Evolutionary conservation across 1,140 invertebrate genomes (phyloP), one percentile per base, ranked within the genome.

Genomic region (Microplitis demolitor): DNA sequence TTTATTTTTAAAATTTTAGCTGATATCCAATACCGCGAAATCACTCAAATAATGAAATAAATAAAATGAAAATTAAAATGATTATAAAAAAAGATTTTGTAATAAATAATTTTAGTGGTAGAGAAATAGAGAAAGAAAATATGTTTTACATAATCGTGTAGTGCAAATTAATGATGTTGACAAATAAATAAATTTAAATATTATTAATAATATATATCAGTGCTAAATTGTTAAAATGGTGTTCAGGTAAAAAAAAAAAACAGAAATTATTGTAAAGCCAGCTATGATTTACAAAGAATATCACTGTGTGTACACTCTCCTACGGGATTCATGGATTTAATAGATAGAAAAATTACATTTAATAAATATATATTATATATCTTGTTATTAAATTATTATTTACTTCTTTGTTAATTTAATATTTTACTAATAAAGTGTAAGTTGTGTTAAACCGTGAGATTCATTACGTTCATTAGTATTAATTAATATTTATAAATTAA

Each of bases 161-260:
- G 39, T 45, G 39, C 39, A 45, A 45, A 45, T 45, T 45, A 45
- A 45, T 45, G 39, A 45, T 45, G 39, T 45, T 45, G 39, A 45
- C 39, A 45, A 8, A 45, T 45, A 45, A 8, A 45, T 45, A 31
- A 53, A 68, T 54, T 58, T 11, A 39, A 68, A 33, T 14, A 6
- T 3, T 45, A 64, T 64, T 14, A 45, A 64, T 64, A 67, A 33
- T 64, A 50, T 45, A 24, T 24, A 50, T 45, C 6, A 31, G 56
- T 58, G 56, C 56, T 58, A 9, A 58, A 37, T 16, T 16, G 64
- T 66, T 35, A 58, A 61, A 70, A 56, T 69, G 37, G 60, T 76
- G 73, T 72, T 60, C 63, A 54, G 62, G 74, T 63, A 66, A 68
- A 67, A 67, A 76, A 72, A 62, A 54, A 71, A 75, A 75, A 63